Evolutionary conservation across 2,113 vertebrate genomes (phyloP).

Genomic region (Odontophorus gujanensis): DNA sequence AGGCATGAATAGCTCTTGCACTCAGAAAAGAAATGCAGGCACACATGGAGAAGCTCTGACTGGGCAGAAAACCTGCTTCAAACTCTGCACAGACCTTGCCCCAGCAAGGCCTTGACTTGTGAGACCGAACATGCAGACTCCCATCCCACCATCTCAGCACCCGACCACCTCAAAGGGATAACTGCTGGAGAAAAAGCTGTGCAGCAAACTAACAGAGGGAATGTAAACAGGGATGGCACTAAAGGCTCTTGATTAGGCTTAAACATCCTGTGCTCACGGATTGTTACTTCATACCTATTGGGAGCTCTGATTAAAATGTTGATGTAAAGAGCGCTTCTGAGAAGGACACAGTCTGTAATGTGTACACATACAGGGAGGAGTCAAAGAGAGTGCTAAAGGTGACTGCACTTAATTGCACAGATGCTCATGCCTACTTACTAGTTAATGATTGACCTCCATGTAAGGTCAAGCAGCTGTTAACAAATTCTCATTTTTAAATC

Average conservation of each 20-base stretch:
- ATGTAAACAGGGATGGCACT: rapidly evolving
- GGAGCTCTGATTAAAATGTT: neutral
- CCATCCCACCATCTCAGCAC: neutral
- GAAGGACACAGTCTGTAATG: neutral
- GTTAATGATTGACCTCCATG: slow-evolving; percentile 11
- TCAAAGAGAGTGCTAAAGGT: neutral
- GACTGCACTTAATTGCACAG: neutral
- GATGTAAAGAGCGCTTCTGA: neutral
- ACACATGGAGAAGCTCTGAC: neutral
- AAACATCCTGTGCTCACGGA: rapidly evolving
- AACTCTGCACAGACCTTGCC: neutral
- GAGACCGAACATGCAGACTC: neutral
- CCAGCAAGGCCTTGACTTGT: neutral
- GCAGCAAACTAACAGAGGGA: neutral
- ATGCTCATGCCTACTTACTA: neutral
- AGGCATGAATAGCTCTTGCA: too few relatives aligned
- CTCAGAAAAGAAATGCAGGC: too few relatives aligned
- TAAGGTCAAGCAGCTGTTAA: neutral
- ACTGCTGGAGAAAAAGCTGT: neutral
- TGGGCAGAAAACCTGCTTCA: neutral
- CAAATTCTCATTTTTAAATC: neutral
- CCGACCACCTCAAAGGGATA: neutral
- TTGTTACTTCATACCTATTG: neutral
- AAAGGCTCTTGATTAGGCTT: neutral
- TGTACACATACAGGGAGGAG: neutral